Evolutionary conservation across 2,888 invertebrate species (phyloP), one percentile per base, ranked within the genome.

Genomic region (Pristionchus arcanus): DNA sequence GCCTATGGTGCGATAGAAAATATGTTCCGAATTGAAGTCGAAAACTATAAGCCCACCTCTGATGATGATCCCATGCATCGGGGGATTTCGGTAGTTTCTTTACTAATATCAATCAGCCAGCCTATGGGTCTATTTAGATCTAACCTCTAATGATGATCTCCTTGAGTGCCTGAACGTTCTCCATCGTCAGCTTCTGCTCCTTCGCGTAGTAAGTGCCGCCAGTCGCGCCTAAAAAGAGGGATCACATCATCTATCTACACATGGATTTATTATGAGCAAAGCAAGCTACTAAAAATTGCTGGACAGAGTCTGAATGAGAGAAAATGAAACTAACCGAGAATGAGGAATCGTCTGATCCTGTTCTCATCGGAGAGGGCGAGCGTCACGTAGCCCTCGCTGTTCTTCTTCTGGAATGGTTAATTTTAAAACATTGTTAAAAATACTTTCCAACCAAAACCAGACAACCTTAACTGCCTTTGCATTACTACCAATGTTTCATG

Each of bases 291-390:
- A 59, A 19, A 16, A 19, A 19, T 59, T 59, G n/a, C n/a, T n/a
- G n/a, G n/a, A n/a, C n/a, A n/a, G n/a, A n/a, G n/a, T n/a, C n/a
- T n/a, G n/a, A 21, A 5, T 4, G 59, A 59, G 59, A 59, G 9
- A n/a, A n/a, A n/a, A n/a, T n/a, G n/a, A 1, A 59, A 34, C 81
- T 53, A 25, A 81, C 95, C 95, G 21, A 96, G 92, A 90, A 95
- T 95, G 66, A 96, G 92, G 91, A 95, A 95, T 42, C 95, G 93
- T 53, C 94, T 93, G 28, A 96, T 91, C 13, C 94, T 94, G 28
- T 92, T 94, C 90, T 94, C 92, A 88, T 95, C 95, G 87, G 93
- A 92, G 7, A 95, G 94, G 49, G 91, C 87, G 19, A 87, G 68
- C 92, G 95, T 96, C 5, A 94, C 94, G 91, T 91, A 95, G 15